Percentiles rank a stretch among this genome's conserved stretches.
Conservation (phyloP, 2,888 invertebrate species). For the Lochmaea capreae region DNA sequence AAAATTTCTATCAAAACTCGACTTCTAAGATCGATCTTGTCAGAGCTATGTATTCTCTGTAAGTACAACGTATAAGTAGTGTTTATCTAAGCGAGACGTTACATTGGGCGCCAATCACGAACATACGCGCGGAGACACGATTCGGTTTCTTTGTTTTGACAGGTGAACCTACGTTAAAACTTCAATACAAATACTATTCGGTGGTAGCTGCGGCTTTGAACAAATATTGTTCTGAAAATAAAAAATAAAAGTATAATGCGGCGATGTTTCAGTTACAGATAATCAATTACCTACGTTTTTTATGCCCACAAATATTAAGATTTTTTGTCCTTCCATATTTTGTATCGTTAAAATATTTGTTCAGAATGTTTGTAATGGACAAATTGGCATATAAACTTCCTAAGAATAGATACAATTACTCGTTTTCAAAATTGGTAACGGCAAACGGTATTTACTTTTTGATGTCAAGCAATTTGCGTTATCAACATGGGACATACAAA, state of each 20-base stretch:
- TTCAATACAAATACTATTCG: neutral
- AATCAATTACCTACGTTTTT: no score
- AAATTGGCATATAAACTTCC: no score
- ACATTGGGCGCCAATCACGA: neutral
- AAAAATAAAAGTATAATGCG: no score
- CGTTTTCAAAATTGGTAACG: neutral
- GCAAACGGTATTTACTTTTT: neutral
- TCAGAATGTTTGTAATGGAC: no score
- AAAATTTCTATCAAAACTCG: neutral
- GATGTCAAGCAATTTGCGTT: constrained; percentile 24
- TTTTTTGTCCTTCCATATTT: no score
- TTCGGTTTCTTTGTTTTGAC: no score
- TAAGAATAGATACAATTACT: no score
- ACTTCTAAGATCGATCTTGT: neutral
- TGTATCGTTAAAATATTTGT: no score
- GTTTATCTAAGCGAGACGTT: neutral
- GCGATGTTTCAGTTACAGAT: no score
- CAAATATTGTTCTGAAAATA: neutral
- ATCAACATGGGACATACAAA: constrained; percentile 43
- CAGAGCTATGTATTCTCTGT: neutral
- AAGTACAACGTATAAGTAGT: neutral
- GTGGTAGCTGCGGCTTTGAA: neutral
- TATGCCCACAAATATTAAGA: no score
- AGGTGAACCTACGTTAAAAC: neutral
- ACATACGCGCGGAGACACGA: neutral